A percentile compares a stretch with the other conserved stretches of the same genome.
These are phyloP conservation scores for Carcinoscorpius rotundicauda DNA, from an alignment of 1,140 invertebrate genomes.

Conservation along the genomic window DNA sequence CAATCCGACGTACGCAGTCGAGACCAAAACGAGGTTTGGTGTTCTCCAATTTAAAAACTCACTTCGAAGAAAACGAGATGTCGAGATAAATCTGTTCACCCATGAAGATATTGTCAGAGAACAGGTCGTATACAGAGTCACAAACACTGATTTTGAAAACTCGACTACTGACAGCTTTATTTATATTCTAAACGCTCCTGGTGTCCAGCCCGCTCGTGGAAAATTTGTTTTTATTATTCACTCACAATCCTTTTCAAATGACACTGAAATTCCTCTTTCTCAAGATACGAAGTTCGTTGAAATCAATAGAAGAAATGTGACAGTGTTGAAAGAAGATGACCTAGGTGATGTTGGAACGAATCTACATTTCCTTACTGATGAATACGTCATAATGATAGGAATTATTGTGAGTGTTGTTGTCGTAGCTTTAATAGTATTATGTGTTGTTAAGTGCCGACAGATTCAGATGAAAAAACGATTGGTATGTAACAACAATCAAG, in stretches of 20 bases:
- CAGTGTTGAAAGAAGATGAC: slow-evolving; percentile 5
- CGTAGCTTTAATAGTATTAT: slow-evolving; percentile 52
- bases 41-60: slow-evolving; percentile 59
- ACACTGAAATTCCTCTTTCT: not conserved
- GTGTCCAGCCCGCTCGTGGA: slow-evolving; percentile 68
- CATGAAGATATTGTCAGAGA: slow-evolving; percentile 63
- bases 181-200: slow-evolving; percentile 54
- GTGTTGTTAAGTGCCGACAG: slow-evolving; percentile 37
- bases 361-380: slow-evolving; percentile 46
- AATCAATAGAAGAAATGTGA: slow-evolving; percentile 2
- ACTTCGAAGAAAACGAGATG: slow-evolving; percentile 60
- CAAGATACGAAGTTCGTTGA: not conserved
- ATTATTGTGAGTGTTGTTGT: slow-evolving; percentile 52
- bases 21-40: slow-evolving; percentile 48
- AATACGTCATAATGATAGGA: slow-evolving; percentile 49
- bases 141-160: slow-evolving; percentile 13
- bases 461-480: slow-evolving; percentile 13
- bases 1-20: slow-evolving; percentile 67
- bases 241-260: slow-evolving; percentile 39
- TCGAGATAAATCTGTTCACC: slow-evolving; percentile 47
- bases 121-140: slow-evolving; percentile 1
- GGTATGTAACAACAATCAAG: slow-evolving; percentile 38
- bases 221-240: slow-evolving; percentile 48
- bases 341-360: slow-evolving; percentile 38
- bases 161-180: slow-evolving; percentile 29